These are phyloP conservation scores for Notoglanidium macrostoma DNA, from an alignment of 2,797 vertebrate genomes.

Conservation along the genomic window DNA sequence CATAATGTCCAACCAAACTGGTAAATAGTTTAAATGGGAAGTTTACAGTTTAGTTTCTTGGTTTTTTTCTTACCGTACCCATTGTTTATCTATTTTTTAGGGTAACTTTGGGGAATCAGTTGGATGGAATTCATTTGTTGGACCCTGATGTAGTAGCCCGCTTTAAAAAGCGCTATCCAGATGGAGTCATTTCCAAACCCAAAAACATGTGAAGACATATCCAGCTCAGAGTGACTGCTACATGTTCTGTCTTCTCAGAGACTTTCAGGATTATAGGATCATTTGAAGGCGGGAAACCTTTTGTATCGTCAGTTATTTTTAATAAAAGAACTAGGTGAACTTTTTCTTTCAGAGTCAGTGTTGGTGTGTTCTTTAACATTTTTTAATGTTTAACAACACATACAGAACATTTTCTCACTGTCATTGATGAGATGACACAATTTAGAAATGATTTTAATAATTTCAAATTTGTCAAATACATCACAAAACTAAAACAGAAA, in stretches of 20 bases:
- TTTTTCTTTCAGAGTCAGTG: neutral
- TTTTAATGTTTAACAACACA: no score
- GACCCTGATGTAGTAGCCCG: slow-evolving; percentile 90
- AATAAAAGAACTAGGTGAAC: slow-evolving; percentile 43
- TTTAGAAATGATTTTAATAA: neutral
- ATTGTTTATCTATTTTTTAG: slow-evolving; percentile 62
- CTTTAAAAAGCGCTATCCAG: slow-evolving; percentile 90
- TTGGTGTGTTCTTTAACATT: no score
- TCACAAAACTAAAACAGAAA: neutral
- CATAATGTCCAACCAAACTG: slow-evolving; percentile 95
- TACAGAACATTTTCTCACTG: neutral
- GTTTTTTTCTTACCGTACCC: neutral
- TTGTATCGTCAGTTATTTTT: slow-evolving; percentile 40
- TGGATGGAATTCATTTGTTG: slow-evolving; percentile 90
- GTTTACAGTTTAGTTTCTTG: neutral
- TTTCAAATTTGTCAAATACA: neutral
- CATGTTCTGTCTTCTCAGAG: neutral
- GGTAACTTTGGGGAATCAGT: slow-evolving; percentile 91
- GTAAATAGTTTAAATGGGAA: slow-evolving; percentile 62
- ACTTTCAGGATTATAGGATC: slow-evolving; percentile 8
- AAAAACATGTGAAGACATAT: slow-evolving; percentile 69
- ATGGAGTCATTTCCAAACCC: slow-evolving; percentile 91
- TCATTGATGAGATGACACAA: neutral
- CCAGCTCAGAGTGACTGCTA: neutral
- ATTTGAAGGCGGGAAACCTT: slow-evolving; percentile 11